Evolutionary conservation across 2,797 vertebrate genomes (phyloP).

Genomic region (Cossypha caffra): DNA sequence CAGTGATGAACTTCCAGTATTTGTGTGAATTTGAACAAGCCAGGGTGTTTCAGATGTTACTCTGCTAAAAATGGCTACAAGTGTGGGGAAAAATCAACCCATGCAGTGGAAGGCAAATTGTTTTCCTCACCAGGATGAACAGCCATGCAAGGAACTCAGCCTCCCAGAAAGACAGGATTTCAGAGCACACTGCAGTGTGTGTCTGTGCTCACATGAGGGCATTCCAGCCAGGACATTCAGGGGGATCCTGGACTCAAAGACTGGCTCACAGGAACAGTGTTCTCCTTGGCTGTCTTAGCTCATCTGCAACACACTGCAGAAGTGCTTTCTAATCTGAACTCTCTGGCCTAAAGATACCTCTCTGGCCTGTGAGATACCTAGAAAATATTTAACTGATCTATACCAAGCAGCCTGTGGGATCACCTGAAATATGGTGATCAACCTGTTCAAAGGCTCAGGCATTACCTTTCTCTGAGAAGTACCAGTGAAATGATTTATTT

Average conservation of each 20-base stretch:
- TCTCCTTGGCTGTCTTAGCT: not conserved
- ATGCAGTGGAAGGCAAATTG: not conserved
- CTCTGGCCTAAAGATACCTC: no score
- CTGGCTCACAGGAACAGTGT: not conserved
- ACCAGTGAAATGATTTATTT: not conserved
- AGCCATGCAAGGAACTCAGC: not conserved
- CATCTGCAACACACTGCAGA: not conserved
- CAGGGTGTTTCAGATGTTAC: not conserved
- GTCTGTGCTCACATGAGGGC: slow-evolving; percentile 40
- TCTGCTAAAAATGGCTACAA: not conserved
- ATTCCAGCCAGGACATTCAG: not conserved
- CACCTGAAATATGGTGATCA: not conserved
- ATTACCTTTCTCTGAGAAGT: not conserved
- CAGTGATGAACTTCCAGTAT: not conserved
- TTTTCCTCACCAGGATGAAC: not conserved
- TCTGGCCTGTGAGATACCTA: rapidly evolving
- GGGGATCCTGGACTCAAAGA: not conserved
- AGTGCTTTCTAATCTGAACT: not conserved
- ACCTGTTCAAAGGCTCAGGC: not conserved
- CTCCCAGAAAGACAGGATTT: not conserved
- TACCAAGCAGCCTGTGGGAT: not conserved
- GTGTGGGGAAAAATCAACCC: not conserved
- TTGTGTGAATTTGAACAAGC: not conserved
- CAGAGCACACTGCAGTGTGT: not conserved
- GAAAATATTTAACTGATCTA: not conserved